Evolutionary conservation across 2,888 invertebrate species (phyloP), one percentile per base, ranked within the genome.

Genomic region (Thymelicus lineola): DNA sequence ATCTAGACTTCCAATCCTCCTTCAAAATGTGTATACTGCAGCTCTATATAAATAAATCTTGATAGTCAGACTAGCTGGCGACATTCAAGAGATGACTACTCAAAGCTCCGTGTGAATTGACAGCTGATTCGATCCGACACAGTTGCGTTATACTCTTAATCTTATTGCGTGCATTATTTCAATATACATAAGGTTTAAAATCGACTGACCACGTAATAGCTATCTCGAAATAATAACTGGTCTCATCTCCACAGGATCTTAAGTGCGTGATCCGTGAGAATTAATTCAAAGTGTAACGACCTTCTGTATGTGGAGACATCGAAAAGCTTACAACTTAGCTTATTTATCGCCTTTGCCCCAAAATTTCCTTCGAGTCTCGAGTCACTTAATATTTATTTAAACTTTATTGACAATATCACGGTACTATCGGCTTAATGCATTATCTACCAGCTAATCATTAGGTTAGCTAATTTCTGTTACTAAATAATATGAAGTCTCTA

Each of bases 61-160:
- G 58, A 66, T 58, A 72, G 73, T 72, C 73, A 76, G 75, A 73
- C 68, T 72, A 74, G 48, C 62, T 67, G 76, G 82, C 78, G 83
- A 85, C 84, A 82, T 84, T 83, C 79, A 80, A 78, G 79, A 77
- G 79, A 82, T 74, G 81, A 84, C 79, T 79, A 80, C 79, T 77
- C 81, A 84, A 89, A 90, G 86, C 87, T 76, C 80, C 87, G 88
- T 89, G 88, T 86, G 89, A 90, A 90, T 83, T 88, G 88, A 89
- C 89, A 88, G 85, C 86, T 87, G 88, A 87, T 89, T 88, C 82
- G 84, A 84, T 85, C 77, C 83, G 82, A 83, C 82, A 79, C 77
- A 83, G 83, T 86, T 85, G 45, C 53, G 82, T 67, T 69, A 72
- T 65, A 57, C 68, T 46, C n/a, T 20, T 20, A 57, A 36, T 15